phyloP scores from a whole-genome alignment of 2,797 vertebrate genomes.

The Myotis findleyi region DNA sequence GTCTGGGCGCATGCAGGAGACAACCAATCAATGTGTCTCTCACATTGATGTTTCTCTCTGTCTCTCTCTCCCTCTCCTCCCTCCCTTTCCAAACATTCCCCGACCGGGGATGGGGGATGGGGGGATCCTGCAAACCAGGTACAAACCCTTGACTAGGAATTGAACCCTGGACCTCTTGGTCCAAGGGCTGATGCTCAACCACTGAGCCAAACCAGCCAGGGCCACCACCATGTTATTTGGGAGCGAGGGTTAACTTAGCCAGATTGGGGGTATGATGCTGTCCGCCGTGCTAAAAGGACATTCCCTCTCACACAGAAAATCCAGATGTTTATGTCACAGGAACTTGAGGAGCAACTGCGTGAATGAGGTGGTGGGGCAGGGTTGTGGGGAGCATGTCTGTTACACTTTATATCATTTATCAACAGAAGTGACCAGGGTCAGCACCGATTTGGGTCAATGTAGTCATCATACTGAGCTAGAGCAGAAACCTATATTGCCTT shows the following conservation, averaged over 20 bases:
- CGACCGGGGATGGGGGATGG: too few species aligned
- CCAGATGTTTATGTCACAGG: not conserved
- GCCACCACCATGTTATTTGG: not conserved
- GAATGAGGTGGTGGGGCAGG: not conserved
- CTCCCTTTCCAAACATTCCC: too few species aligned
- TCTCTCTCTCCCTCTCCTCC: too few species aligned
- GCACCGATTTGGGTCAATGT: not conserved
- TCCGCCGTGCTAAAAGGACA: not conserved
- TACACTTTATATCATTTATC: not conserved
- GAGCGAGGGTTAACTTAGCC: not conserved
- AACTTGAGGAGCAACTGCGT: not conserved
- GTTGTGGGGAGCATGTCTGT: not conserved
- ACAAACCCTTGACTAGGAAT: too few species aligned
- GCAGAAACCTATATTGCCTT: not conserved
- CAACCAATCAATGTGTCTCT: too few species aligned
- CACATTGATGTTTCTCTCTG: too few species aligned
- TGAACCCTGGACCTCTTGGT: too few species aligned
- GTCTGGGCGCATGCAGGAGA: too few species aligned
- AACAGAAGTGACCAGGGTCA: constrained; percentile 10
- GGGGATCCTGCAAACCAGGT: too few species aligned
- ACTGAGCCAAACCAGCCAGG: too few species aligned
- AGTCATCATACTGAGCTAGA: not conserved
- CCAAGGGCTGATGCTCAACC: too few species aligned
- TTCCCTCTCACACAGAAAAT: too few species aligned
- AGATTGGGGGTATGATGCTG: not conserved